phyloP scores from a whole-genome alignment of 1,140 invertebrate species.

The Notospermus geniculatus region DNA sequence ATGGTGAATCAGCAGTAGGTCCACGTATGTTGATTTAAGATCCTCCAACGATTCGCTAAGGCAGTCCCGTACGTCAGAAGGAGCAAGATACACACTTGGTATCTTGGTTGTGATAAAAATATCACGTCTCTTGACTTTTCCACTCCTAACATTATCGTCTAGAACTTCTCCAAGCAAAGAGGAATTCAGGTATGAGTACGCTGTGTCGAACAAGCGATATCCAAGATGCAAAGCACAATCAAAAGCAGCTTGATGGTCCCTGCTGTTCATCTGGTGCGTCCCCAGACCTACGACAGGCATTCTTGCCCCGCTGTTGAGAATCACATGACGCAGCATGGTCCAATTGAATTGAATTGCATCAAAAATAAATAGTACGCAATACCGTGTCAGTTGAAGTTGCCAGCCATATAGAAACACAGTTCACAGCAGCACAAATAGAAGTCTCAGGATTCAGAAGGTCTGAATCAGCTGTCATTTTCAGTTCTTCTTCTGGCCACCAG shows the following conservation, averaged over 20 bases:
- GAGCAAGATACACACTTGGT: slow-evolving; percentile 23
- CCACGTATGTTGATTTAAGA: slow-evolving; percentile 33
- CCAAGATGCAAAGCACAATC: slow-evolving; percentile 39
- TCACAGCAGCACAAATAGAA: too few species aligned
- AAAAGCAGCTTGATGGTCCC: slow-evolving; percentile 30
- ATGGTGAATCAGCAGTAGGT: slow-evolving; percentile 40
- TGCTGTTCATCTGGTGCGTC: slow-evolving; percentile 33
- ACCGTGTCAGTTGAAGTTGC: too few species aligned
- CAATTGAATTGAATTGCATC: too few species aligned
- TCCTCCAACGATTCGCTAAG: slow-evolving; percentile 34
- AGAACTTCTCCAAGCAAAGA: slow-evolving; percentile 39
- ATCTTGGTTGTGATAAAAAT: slow-evolving; percentile 46
- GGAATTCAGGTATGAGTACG: slow-evolving; percentile 40
- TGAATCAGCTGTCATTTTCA: too few species aligned
- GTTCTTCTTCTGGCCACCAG: too few species aligned
- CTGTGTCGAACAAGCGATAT: slow-evolving; percentile 46
- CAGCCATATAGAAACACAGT: too few species aligned
- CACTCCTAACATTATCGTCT: slow-evolving; percentile 24
- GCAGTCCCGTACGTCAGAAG: slow-evolving; percentile 21
- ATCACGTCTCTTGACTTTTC: slow-evolving; percentile 34
- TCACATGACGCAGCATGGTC: too few species aligned
- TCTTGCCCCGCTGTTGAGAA: too few species aligned
- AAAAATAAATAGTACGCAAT: too few species aligned
- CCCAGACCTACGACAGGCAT: slow-evolving; percentile 36
- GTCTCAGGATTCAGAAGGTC: too few species aligned